These are phyloP conservation scores for Drosophila arizonae DNA, from an alignment of 1,140 invertebrate species.

Conservation along the genomic window DNA sequence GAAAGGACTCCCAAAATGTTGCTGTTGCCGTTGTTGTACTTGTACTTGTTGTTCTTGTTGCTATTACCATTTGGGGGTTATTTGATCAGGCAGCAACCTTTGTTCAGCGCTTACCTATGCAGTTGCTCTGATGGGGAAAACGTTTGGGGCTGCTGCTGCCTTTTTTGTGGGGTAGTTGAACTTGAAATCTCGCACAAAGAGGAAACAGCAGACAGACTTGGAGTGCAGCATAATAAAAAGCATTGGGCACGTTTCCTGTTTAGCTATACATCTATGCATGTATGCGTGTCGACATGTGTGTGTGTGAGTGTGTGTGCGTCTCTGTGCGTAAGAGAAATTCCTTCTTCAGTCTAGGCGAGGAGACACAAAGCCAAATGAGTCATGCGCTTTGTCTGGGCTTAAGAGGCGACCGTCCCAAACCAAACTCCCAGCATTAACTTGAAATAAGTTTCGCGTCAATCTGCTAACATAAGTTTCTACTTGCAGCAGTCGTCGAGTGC, in stretches of 20 bases:
- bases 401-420: slow-evolving; percentile 25
- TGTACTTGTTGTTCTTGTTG: slow-evolving; percentile 26
- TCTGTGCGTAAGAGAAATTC: slow-evolving; percentile 9
- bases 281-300: neutral
- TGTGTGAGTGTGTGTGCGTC: neutral
- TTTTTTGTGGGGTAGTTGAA: slow-evolving; percentile 52
- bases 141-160: slow-evolving; percentile 12
- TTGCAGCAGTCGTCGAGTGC: slow-evolving; percentile 20
- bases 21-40: neutral
- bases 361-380: slow-evolving; percentile 65
- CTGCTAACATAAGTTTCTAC: slow-evolving; percentile 20
- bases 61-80: slow-evolving; percentile 48
- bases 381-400: slow-evolving; percentile 67
- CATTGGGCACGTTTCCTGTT: slow-evolving; percentile 72
- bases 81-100: slow-evolving; percentile 69
- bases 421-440: slow-evolving; percentile 40
- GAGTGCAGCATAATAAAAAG: slow-evolving; percentile 64
- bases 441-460: slow-evolving; percentile 57
- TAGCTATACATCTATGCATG: slow-evolving; percentile 15
- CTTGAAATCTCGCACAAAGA: slow-evolving; percentile 65
- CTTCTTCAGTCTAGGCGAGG: slow-evolving; percentile 54
- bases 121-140: slow-evolving; percentile 21
- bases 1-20: slow-evolving; percentile 64
- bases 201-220: slow-evolving; percentile 64
- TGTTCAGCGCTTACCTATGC: slow-evolving; percentile 57